phyloP scores from a whole-genome alignment of 2,113 vertebrate genomes.

The Apus apus region DNA sequence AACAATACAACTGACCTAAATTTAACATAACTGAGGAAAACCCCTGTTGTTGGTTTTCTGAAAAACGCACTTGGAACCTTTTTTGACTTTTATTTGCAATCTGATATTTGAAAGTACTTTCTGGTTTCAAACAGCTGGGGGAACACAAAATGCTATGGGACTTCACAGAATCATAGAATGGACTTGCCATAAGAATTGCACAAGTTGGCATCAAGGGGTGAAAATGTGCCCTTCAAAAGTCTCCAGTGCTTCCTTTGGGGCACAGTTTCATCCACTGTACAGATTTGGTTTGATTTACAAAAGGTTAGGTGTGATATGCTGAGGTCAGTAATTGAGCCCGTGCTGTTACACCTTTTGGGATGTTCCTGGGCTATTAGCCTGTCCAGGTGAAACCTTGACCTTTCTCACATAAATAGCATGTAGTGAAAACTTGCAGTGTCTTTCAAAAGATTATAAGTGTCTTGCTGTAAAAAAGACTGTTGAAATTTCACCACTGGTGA shows the following conservation, averaged over 20 bases:
- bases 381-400: background rate
- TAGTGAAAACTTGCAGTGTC: background rate
- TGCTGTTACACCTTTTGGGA: background rate
- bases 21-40: background rate
- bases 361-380: background rate
- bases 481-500: background rate
- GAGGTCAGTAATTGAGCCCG: background rate
- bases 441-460: background rate
- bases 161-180: background rate
- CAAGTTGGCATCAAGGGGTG: background rate
- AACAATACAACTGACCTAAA: background rate
- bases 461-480: background rate
- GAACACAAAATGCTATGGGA: no score
- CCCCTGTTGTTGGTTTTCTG: background rate
- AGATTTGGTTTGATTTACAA: background rate
- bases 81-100: background rate
- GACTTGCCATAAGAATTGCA: background rate
- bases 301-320: background rate
- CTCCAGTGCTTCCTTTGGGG: background rate
- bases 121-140: background rate
- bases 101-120: background rate
- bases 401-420: background rate
- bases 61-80: background rate
- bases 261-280: background rate
- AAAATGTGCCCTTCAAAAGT: background rate